These are phyloP conservation scores for Bombus waltoni DNA, from an alignment of 1,140 invertebrate species.

Conservation along the genomic window DNA sequence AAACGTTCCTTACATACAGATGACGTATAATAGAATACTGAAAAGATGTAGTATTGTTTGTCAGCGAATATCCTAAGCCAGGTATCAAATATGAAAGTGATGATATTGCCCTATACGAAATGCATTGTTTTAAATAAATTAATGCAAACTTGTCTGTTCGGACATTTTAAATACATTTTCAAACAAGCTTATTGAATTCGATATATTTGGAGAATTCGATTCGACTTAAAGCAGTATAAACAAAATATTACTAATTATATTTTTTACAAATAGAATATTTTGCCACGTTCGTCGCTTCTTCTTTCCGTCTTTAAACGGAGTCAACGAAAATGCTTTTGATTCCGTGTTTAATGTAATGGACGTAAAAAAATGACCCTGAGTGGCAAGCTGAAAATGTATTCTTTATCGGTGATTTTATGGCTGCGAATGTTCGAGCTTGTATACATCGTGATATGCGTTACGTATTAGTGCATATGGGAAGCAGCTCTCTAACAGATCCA, in stretches of 20 bases:
- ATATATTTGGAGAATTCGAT: not conserved
- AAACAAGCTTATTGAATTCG: constrained; percentile 6
- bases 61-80: constrained; percentile 33
- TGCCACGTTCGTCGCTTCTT: constrained; percentile 4
- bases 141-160: not conserved
- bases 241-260: constrained; percentile 12
- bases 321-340: constrained; percentile 25
- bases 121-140: constrained; percentile 36
- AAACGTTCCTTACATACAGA: constrained; percentile 52
- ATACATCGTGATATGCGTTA: constrained; percentile 98
- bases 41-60: constrained; percentile 35
- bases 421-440: constrained; percentile 91
- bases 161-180: constrained; percentile 2
- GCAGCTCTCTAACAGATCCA: constrained; percentile 98
- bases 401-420: constrained; percentile 76
- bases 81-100: constrained; percentile 53
- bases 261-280: not conserved
- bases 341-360: constrained; percentile 43
- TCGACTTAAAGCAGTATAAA: constrained; percentile 13
- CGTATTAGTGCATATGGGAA: constrained; percentile 98
- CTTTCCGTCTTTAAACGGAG: not conserved
- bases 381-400: constrained; percentile 52
- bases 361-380: constrained; percentile 62
- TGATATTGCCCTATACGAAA: constrained; percentile 55
- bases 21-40: constrained; percentile 50